Base-by-base conservation (phyloP, 2,888 invertebrate genomes). In the Notodonta ziczac region DNA sequence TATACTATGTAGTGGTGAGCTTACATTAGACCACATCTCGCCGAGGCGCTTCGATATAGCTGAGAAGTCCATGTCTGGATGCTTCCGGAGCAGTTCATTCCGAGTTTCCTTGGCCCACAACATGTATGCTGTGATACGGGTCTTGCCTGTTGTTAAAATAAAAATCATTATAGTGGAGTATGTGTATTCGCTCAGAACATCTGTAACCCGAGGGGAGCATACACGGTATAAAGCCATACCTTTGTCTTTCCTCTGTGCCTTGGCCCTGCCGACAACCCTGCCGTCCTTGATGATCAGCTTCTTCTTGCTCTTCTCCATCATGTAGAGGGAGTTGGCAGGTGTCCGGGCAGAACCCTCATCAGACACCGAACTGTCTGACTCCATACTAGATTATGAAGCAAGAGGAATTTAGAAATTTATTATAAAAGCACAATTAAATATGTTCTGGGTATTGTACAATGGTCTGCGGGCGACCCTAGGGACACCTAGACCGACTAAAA, bases 51-150 rank as follows among this genome's bases (percentile, higher is more conserved):
- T 97, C 53, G 98, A 97, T 66, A 97, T 96, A 60, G 96, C 95
- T 0, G 97, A 96, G 89, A 98, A 97, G 91, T 98, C 97, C 95
- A 97, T 95, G 61, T 96, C 95, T 0, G 97, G 97, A 82, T 96
- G 95, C 68, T 96, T 95, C 58, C 95, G 94, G 42, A 97, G 91
- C 62, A 97, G 93, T 72, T 96, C 96, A 66, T 96, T 96, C 51
- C 98, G 94, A 16, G 97, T 95, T 76, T 97, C 97, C 72, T 97
- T 96, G 0, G 98, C 97, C 98, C 98, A 98, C 82, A 98, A 93
- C 96, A 97, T 98, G 87, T 98, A 98, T 0, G 98, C 98, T 0
- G 98, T 98, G 68, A 96, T 96, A 58, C 97, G 94, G 0, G 96
- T 95, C 88, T 96, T 97, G 39, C 94, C 94, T 94, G 74, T 0